Evolutionary conservation across 2,888 invertebrate genomes (phyloP).

Genomic region (Eilema depressum): DNA sequence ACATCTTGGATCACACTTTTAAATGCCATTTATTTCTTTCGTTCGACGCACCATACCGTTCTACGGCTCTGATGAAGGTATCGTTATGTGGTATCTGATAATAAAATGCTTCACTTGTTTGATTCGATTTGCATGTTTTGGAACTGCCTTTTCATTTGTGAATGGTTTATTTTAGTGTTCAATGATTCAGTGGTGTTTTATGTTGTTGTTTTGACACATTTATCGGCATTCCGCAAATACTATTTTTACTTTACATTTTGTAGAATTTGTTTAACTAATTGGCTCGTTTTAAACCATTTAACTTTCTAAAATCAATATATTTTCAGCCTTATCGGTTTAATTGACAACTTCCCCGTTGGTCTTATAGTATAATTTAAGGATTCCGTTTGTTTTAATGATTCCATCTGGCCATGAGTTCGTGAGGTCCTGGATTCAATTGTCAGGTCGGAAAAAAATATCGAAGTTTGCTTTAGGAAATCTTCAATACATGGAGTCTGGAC

Average conservation of each 20-base stretch:
- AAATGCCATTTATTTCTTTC: conserved; percentile 82
- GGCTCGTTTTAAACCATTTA: background rate
- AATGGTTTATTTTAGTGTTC: conserved; percentile 49
- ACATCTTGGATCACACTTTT: conserved; percentile 85
- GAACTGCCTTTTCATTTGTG: conserved; percentile 57
- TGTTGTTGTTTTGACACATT: conserved; percentile 7
- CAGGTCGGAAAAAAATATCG: no score
- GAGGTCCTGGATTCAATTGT: no score
- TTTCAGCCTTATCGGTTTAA: background rate
- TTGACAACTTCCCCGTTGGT: background rate
- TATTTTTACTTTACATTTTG: background rate
- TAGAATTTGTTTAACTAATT: background rate
- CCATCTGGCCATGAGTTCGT: no score
- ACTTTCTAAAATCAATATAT: background rate
- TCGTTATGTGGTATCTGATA: conserved; percentile 80
- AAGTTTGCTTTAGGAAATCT: no score
- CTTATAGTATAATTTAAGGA: background rate
- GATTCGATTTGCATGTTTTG: conserved; percentile 75
- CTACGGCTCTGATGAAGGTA: conserved; percentile 78
- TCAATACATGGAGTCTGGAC: no score
- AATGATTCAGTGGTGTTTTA: conserved; percentile 23
- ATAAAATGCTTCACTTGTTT: conserved; percentile 78
- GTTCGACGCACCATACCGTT: conserved; percentile 77
- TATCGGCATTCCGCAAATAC: background rate
- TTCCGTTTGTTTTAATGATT: no score